Base-by-base conservation (phyloP, 2,888 invertebrate species). In the Drosophila emarginata region DNA sequence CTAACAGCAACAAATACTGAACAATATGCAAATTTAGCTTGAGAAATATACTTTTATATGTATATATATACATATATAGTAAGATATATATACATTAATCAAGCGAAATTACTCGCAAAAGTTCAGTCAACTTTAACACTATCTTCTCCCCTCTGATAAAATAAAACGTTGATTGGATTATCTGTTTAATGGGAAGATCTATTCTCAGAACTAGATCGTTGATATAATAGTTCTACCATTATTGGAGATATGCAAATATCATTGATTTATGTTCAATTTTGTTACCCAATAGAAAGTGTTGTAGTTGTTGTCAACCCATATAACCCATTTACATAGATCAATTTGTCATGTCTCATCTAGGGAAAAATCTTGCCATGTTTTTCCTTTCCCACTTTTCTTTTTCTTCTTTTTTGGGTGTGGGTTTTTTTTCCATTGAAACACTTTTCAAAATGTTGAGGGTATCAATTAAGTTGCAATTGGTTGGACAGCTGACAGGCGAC, bases 1-100 rank as follows among this genome's bases (percentile, higher is more conserved):
- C 76, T 58, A 66, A 72, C 64, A 76, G 56, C 67, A 68, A 63
- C 67, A 73, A 78, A 72, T 76, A 65, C 72, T 76, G 64, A 63
- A 45, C 50, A 66, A 76, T 84, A 87, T 80, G 84, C 74, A 80
- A 84, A 81, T 86, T 76, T 72, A 53, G 61, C 56, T 28, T 53
- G 52, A 23, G 40, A 66, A 61, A 28, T 36, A 64, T 23, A 32
- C 15, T 9, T 36, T 37, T 4, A 70, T 45, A 69, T 15, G 18
- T 11, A 18, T 28, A 11, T 14, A 28, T n/a, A 28, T 15, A 21
- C 23, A 51, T 21, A 36, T n/a, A 23, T 12, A 52, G 32, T 32
- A 39, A 45, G 23, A 32, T 57, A 26, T 60, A 32, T 50, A 7
- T 14, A 23, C 21, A 39, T 23, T n/a, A 14, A 54, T 18, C 36